phyloP scores from a whole-genome alignment of 1,140 invertebrate species.

The Trichomalopsis sarcophagae region DNA sequence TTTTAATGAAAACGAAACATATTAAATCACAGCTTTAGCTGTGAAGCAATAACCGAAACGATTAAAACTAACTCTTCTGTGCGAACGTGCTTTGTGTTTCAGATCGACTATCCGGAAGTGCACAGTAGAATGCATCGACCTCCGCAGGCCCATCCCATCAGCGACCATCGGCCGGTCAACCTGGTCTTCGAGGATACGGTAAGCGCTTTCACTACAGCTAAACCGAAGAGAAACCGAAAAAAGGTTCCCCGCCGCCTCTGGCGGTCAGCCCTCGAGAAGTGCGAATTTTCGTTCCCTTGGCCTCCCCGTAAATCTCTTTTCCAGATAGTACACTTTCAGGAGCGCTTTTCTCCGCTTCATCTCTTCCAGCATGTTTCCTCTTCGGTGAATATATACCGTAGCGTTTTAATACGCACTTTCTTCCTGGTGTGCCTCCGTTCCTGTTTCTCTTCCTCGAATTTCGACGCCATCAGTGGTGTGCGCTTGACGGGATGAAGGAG shows the following conservation, averaged over 20 bases:
- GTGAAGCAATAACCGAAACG: background rate
- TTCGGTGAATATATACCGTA: background rate
- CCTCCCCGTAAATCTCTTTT: background rate
- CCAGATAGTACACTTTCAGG: background rate
- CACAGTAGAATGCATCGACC: constrained; percentile 76
- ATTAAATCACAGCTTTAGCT: background rate
- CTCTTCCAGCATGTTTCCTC: background rate
- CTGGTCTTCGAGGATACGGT: constrained; percentile 79
- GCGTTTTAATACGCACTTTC: background rate
- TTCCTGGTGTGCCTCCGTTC: background rate
- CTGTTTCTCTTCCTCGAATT: background rate
- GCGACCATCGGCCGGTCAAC: constrained; percentile 77
- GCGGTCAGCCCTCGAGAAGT: background rate
- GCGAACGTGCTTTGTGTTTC: constrained; percentile 62
- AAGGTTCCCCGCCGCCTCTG: constrained; percentile 53
- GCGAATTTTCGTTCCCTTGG: background rate
- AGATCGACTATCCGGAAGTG: constrained; percentile 89
- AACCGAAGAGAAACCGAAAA: background rate
- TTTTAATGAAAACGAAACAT: too few species aligned
- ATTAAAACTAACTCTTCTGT: background rate
- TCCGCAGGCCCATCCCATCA: constrained; percentile 75
- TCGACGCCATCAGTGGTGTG: too few species aligned
- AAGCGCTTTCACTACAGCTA: constrained; percentile 66
- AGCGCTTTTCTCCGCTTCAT: background rate
- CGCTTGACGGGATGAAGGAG: too few species aligned